A percentile compares a stretch with the other conserved stretches of the same genome.
phyloP scores from a whole-genome alignment of 2,888 invertebrate genomes.

The Epinotia ramella region DNA sequence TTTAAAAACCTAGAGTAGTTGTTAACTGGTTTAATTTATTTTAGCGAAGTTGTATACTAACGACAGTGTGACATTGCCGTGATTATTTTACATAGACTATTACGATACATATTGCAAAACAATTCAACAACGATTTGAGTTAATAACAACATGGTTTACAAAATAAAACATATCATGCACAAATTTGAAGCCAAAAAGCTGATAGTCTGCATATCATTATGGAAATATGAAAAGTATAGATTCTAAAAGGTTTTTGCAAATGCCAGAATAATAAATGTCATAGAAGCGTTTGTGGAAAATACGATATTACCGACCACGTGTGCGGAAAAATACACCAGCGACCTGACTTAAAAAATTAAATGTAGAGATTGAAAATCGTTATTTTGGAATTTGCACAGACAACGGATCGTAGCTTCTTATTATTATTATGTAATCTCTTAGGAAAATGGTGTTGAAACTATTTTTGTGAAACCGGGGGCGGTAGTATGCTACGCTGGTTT shows the following conservation, averaged over 20 bases:
- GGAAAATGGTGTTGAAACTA: slow-evolving; percentile 39
- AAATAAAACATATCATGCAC: slow-evolving; percentile 78
- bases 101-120: slow-evolving; percentile 16
- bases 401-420: slow-evolving; percentile 43
- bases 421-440: slow-evolving; percentile 45
- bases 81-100: slow-evolving; percentile 5
- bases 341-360: background rate
- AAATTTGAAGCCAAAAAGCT: slow-evolving; percentile 65
- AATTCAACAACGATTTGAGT: slow-evolving; percentile 18
- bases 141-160: slow-evolving; percentile 19
- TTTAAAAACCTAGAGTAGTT: slow-evolving; percentile 38
- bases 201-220: slow-evolving; percentile 78
- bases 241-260: slow-evolving; percentile 30
- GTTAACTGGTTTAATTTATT: slow-evolving; percentile 28
- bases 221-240: slow-evolving; percentile 52
- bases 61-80: slow-evolving; percentile 31
- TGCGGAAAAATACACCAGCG: background rate
- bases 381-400: slow-evolving; percentile 32
- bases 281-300: background rate
- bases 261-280: slow-evolving; percentile 22
- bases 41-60: slow-evolving; percentile 39
- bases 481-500: slow-evolving; percentile 1
- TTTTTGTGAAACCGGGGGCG: slow-evolving; percentile 39
- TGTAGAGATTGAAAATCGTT: background rate
- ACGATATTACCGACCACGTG: background rate